Evolutionary conservation across 2,888 invertebrate species (phyloP).

Genomic region (Crioceris asparagi): DNA sequence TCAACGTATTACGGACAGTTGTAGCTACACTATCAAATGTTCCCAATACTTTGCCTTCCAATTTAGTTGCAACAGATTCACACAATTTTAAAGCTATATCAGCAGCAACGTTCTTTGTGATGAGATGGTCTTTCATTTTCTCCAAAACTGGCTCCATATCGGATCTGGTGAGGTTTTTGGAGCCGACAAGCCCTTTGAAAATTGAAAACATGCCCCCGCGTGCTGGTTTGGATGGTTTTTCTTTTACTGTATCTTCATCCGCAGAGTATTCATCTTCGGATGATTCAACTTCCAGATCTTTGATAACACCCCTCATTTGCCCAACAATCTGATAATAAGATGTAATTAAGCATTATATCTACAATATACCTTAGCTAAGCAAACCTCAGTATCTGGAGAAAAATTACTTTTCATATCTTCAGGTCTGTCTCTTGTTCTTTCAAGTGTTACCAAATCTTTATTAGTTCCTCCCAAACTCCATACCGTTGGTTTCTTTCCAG

Average conservation of each 20-base stretch:
- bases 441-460: constrained; percentile 68
- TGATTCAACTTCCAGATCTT: constrained; percentile 71
- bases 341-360: not conserved
- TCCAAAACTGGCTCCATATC: constrained; percentile 82
- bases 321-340: constrained; percentile 55
- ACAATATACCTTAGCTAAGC: not conserved
- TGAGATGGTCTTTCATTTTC: constrained; percentile 90
- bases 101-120: constrained; percentile 93
- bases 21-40: constrained; percentile 90
- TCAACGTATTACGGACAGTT: constrained; percentile 78
- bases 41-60: constrained; percentile 87
- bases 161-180: constrained; percentile 70
- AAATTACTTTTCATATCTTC: constrained; percentile 50
- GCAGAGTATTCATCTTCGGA: constrained; percentile 56
- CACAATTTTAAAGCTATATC: constrained; percentile 92
- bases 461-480: constrained; percentile 80
- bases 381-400: constrained; percentile 54
- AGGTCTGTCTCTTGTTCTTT: constrained; percentile 69
- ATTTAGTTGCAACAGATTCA: constrained; percentile 78
- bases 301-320: constrained; percentile 73
- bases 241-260: constrained; percentile 43
- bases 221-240: constrained; percentile 16
- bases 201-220: constrained; percentile 66
- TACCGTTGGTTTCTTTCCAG: constrained; percentile 78
- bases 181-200: constrained; percentile 76